These are phyloP conservation scores for Pyrochroa serraticornis DNA, from an alignment of 2,888 invertebrate species.

Conservation along the genomic window DNA sequence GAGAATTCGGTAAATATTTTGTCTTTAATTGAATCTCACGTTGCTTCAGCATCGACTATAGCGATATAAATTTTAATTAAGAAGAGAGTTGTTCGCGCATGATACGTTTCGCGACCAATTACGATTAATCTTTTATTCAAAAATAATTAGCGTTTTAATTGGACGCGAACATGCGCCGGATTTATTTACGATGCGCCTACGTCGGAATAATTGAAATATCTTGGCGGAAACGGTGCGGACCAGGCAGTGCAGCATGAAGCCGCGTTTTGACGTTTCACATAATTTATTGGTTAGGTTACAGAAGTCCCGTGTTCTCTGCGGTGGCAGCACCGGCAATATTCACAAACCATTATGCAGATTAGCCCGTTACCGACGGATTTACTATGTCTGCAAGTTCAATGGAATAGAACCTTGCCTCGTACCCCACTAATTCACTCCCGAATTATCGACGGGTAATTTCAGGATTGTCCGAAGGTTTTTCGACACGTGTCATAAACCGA, in stretches of 20 bases:
- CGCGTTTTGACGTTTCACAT: slow-evolving; percentile 41
- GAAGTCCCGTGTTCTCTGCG: slow-evolving; percentile 37
- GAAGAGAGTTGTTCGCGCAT: slow-evolving; percentile 17
- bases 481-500: too few relatives aligned
- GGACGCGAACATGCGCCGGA: slow-evolving; percentile 18
- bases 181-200: slow-evolving; percentile 16
- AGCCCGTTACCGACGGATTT: slow-evolving; percentile 38
- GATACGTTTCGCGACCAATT: slow-evolving; percentile 21
- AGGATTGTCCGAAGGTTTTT: too few relatives aligned
- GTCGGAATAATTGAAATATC: slow-evolving; percentile 26
- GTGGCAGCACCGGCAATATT: slow-evolving; percentile 43
- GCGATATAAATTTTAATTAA: slow-evolving; percentile 28
- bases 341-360: slow-evolving; percentile 51
- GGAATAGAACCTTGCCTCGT: slow-evolving; percentile 33
- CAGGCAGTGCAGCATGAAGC: slow-evolving; percentile 26
- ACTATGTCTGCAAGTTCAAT: slow-evolving; percentile 42
- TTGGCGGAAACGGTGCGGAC: slow-evolving; percentile 2
- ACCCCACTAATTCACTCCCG: slow-evolving; percentile 25
- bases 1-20: too few relatives aligned
- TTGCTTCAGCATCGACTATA: slow-evolving; percentile 13
- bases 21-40: slow-evolving; percentile 15
- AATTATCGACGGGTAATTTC: slow-evolving; percentile 16
- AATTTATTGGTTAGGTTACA: slow-evolving; percentile 41
- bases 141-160: slow-evolving; percentile 27
- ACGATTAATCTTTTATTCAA: slow-evolving; percentile 22